phyloP scores from a whole-genome alignment of 2,113 vertebrate species.

The Pachypanchax playfairii region DNA sequence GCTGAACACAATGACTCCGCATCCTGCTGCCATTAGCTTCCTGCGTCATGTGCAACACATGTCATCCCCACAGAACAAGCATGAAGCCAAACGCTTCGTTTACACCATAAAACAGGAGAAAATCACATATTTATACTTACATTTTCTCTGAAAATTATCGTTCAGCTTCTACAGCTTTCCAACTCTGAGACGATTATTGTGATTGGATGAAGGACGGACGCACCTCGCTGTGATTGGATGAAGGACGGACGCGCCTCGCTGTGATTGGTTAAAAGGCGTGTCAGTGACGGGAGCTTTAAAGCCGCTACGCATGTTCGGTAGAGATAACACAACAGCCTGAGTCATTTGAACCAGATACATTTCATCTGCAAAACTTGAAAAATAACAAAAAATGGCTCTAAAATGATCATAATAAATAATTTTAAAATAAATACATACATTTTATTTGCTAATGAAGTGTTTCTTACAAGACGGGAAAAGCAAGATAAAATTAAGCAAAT shows the following conservation, averaged over 20 bases:
- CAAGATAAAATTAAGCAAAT: too few relatives aligned
- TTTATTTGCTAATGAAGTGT: too few relatives aligned
- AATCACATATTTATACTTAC: constrained; percentile 56
- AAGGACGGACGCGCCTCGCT: background rate
- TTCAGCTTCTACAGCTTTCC: background rate
- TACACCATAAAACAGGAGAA: rapidly evolving
- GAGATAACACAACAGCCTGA: constrained; percentile 31
- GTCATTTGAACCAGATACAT: too few relatives aligned
- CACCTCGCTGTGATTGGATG: constrained; percentile 50
- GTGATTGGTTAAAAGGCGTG: constrained; percentile 47
- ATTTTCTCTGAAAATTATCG: constrained; percentile 18
- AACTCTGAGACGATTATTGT: rapidly evolving
- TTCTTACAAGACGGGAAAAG: too few relatives aligned
- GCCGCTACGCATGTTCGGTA: constrained; percentile 28
- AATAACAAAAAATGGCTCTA: too few relatives aligned
- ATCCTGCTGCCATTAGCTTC: constrained; percentile 16
- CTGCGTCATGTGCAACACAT: background rate
- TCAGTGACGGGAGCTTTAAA: constrained; percentile 27
- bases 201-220: constrained; percentile 44
- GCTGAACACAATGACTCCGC: constrained; percentile 67
- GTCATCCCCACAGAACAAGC: background rate
- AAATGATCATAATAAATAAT: too few relatives aligned
- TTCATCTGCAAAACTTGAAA: too few relatives aligned
- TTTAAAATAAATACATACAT: too few relatives aligned
- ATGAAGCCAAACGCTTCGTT: rapidly evolving